Evolutionary conservation across 2,888 invertebrate genomes (phyloP).

Genomic region (Alsophila aescularia): DNA sequence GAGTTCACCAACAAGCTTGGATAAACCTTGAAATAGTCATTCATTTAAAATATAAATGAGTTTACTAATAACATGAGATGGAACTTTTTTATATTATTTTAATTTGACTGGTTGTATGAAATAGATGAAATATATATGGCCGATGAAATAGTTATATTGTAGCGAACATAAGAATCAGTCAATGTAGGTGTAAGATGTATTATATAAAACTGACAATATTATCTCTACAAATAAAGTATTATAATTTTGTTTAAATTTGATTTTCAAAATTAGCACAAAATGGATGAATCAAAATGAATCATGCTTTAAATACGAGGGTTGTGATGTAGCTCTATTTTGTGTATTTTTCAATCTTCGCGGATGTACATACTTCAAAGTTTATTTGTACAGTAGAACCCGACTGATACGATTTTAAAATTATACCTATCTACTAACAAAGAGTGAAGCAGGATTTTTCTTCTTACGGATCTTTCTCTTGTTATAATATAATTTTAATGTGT

Average conservation of each 20-base stretch:
- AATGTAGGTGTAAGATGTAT: conserved; percentile 22
- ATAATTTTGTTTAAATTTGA: conserved; percentile 3
- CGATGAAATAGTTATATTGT: conserved; percentile 6
- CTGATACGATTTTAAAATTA: neutral
- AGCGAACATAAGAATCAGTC: conserved; percentile 14
- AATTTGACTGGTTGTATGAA: too few relatives aligned
- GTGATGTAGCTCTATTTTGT: conserved; percentile 61
- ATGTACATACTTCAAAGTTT: conserved; percentile 1
- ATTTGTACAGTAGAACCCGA: neutral
- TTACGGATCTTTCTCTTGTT: neutral
- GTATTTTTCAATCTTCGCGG: conserved; percentile 34
- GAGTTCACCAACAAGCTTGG: too few relatives aligned
- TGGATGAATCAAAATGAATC: conserved; percentile 49
- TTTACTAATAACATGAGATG: too few relatives aligned
- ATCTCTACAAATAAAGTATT: conserved; percentile 17
- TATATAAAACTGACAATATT: conserved; percentile 38
- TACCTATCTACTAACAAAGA: neutral
- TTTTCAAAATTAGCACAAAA: conserved; percentile 56
- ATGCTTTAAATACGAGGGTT: conserved; percentile 66
- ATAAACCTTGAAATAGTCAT: too few relatives aligned
- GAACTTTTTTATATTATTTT: too few relatives aligned
- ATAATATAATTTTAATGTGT: neutral
- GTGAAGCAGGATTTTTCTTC: too few relatives aligned
- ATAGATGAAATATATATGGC: conserved; percentile 14
- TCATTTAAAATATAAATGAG: too few relatives aligned